Evolutionary conservation across 2,797 vertebrate genomes (phyloP).

Genomic region (Halcyon leucocephala): DNA sequence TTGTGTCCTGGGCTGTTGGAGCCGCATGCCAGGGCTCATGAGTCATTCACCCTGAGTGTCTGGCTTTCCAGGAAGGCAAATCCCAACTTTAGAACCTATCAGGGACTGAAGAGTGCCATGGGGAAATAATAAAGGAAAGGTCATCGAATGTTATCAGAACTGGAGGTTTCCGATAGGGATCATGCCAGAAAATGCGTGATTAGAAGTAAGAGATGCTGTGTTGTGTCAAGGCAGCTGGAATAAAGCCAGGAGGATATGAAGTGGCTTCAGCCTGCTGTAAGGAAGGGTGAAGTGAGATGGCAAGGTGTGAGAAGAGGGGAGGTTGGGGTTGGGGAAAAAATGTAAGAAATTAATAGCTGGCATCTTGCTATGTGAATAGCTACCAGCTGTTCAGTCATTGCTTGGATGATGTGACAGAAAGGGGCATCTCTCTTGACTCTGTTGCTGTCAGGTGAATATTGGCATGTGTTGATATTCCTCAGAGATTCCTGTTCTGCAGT

Average conservation of each 20-base stretch:
- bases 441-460: neutral
- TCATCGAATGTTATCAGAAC: conserved; percentile 31
- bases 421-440: accelerated
- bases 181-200: conserved; percentile 18
- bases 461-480: accelerated
- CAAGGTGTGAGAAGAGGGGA: neutral
- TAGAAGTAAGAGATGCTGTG: conserved; percentile 19
- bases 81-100: conserved; percentile 52
- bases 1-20: conserved; percentile 39
- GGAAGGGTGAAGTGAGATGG: neutral
- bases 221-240: conserved; percentile 22
- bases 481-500: neutral
- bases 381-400: accelerated
- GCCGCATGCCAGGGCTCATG: conserved; percentile 32
- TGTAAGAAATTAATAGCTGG: neutral
- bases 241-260: conserved; percentile 4
- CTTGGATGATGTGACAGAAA: neutral
- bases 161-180: conserved; percentile 17
- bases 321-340: neutral
- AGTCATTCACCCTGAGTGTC: conserved; percentile 39
- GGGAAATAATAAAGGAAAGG: conserved; percentile 67
- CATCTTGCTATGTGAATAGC: neutral
- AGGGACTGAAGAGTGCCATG: accelerated
- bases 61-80: conserved; percentile 69
- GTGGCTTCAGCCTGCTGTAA: neutral